Percentiles rank a stretch among this genome's conserved stretches.
These are phyloP conservation scores for Conistra vaccinii DNA, from an alignment of 2,888 invertebrate genomes.

Conservation along the genomic window DNA sequence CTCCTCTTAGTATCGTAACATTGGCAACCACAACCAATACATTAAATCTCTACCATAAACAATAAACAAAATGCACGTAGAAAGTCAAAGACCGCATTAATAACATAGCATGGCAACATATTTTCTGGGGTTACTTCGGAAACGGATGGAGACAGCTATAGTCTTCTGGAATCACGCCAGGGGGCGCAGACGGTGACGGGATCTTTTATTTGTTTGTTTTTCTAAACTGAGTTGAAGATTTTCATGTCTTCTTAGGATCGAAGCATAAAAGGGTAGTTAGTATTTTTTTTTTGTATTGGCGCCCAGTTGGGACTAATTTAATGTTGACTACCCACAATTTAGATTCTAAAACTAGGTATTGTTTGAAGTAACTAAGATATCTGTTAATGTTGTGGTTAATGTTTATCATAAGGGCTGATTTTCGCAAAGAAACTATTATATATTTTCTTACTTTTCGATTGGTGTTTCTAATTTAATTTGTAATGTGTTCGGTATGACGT, in stretches of 20 bases:
- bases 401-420: neutral
- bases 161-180: constrained; percentile 71
- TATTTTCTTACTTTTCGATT: neutral
- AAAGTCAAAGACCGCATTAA: constrained; percentile 77
- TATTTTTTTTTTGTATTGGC: constrained; percentile 32
- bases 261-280: constrained; percentile 13
- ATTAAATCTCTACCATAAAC: constrained; percentile 33
- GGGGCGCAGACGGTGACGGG: constrained; percentile 57
- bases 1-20: too few species aligned
- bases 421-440: neutral
- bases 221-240: constrained; percentile 39
- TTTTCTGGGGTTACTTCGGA: constrained; percentile 77
- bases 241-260: neutral
- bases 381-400: neutral
- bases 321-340: neutral
- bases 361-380: neutral
- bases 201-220: constrained; percentile 63
- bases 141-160: constrained; percentile 77
- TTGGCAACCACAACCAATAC: constrained; percentile 35
- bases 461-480: neutral
- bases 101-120: constrained; percentile 74
- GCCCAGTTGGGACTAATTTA: constrained; percentile 46
- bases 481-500: neutral
- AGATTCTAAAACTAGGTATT: too few species aligned
- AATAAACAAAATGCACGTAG: constrained; percentile 44